These are phyloP conservation scores for Diplodus sargus DNA, from an alignment of 2,797 vertebrate species.

Conservation along the genomic window DNA sequence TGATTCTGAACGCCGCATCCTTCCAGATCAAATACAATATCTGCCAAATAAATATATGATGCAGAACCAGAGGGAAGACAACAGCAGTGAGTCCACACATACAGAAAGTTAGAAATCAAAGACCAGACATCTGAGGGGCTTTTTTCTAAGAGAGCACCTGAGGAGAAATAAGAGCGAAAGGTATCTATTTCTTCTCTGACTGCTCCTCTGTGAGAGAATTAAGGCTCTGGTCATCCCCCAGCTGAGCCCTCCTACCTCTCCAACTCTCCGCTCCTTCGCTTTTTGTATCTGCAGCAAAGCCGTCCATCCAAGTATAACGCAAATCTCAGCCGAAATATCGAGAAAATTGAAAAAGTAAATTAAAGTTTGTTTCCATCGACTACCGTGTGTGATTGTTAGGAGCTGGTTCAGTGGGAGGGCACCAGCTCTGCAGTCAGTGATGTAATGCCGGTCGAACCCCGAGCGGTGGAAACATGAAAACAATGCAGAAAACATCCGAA, in stretches of 20 bases:
- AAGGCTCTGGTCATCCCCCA: conserved; percentile 49
- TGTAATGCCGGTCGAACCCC: too few species aligned
- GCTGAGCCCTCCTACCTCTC: conserved; percentile 43
- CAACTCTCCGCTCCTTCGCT: background rate
- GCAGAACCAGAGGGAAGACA: background rate
- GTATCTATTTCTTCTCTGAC: conserved; percentile 44
- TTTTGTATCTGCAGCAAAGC: background rate
- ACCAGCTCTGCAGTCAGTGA: too few species aligned
- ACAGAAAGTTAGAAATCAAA: background rate
- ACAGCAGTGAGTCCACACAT: background rate
- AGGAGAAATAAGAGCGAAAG: conserved; percentile 33
- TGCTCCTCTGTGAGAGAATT: conserved; percentile 49
- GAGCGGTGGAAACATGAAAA: too few species aligned
- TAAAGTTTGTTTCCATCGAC: too few species aligned
- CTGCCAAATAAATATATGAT: conserved; percentile 4
- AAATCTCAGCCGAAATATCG: too few species aligned
- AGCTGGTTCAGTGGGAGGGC: too few species aligned
- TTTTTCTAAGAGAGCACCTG: conserved; percentile 6
- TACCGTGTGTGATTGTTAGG: too few species aligned
- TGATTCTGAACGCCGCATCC: background rate
- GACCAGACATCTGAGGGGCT: conserved; percentile 1
- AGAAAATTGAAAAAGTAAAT: too few species aligned
- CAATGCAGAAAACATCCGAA: too few species aligned
- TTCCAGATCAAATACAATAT: conserved; percentile 3
- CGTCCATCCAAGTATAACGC: too few species aligned